A percentile compares a stretch with the other conserved stretches of the same genome.
Evolutionary conservation across 1,140 invertebrate species (phyloP).

Genomic region (Akabosia matsudoensis): DNA sequence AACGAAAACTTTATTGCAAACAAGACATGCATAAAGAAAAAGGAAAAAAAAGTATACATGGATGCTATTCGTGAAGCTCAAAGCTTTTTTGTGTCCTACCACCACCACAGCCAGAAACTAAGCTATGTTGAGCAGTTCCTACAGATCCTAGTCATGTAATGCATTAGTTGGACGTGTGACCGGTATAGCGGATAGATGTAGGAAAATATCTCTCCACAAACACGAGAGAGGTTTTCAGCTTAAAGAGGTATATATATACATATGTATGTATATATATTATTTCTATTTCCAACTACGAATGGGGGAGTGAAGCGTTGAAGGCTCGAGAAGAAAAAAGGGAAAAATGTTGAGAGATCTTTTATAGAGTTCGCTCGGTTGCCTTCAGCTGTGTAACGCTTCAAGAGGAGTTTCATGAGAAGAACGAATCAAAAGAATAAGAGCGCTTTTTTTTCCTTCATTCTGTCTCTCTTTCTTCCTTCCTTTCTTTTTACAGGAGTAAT

Average conservation of each 20-base stretch:
- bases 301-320: not conserved
- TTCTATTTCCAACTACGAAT: not conserved
- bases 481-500: no score
- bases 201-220: no score
- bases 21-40: not conserved
- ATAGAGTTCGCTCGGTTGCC: conserved; percentile 22
- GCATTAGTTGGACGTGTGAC: no score
- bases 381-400: conserved; percentile 14
- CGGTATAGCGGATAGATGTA: no score
- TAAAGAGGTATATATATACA: no score
- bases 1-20: not conserved
- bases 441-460: not conserved
- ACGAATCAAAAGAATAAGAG: not conserved
- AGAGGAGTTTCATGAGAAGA: not conserved
- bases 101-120: no score
- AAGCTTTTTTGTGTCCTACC: not conserved
- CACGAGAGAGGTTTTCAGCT: no score
- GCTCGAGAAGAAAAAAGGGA: not conserved
- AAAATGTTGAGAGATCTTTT: conserved; percentile 25
- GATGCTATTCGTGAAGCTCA: not conserved
- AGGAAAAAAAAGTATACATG: not conserved
- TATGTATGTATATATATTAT: no score
- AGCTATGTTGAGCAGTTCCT: no score
- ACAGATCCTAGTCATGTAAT: not conserved
- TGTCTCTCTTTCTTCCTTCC: not conserved